These are phyloP conservation scores for Channallabes apus DNA, from an alignment of 2,797 vertebrate genomes.

Conservation along the genomic window DNA sequence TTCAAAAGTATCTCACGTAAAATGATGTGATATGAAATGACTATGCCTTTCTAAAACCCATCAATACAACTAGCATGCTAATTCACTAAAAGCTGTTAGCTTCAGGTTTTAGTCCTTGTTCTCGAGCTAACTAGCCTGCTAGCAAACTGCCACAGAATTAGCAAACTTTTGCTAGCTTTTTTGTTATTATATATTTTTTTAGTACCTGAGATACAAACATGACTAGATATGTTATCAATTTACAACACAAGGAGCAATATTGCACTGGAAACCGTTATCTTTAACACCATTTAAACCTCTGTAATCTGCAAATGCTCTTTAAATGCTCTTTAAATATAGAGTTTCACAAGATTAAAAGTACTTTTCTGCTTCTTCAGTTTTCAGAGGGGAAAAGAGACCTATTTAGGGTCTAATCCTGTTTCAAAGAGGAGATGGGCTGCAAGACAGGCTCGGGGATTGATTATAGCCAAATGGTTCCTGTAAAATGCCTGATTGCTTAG, in stretches of 20 bases:
- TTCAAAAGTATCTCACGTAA: background rate
- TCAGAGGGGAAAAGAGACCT: constrained; percentile 25
- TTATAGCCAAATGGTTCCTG: constrained; percentile 60
- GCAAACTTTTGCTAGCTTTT: background rate
- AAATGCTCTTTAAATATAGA: constrained; percentile 43
- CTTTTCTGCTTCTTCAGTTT: constrained; percentile 51
- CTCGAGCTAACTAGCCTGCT: background rate
- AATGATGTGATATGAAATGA: background rate
- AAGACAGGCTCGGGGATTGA: constrained; percentile 51
- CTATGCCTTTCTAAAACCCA: background rate
- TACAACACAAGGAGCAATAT: constrained; percentile 8
- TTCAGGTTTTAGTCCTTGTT: background rate
- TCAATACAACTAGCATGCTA: background rate
- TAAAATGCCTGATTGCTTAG: constrained; percentile 58
- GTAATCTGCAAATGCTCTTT: constrained; percentile 19
- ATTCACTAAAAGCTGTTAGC: background rate
- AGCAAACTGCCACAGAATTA: background rate
- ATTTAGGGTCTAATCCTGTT: constrained; percentile 56
- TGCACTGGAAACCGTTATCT: constrained; percentile 44
- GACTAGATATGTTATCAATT: background rate
- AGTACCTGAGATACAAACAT: background rate
- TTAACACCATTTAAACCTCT: constrained; percentile 44
- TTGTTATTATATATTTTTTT: background rate
- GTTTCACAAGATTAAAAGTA: constrained; percentile 59
- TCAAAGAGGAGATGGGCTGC: constrained; percentile 54